Evolutionary conservation across 1,140 invertebrate species (phyloP), one percentile per base, ranked within the genome.

Genomic region (Hestina assimilis): DNA sequence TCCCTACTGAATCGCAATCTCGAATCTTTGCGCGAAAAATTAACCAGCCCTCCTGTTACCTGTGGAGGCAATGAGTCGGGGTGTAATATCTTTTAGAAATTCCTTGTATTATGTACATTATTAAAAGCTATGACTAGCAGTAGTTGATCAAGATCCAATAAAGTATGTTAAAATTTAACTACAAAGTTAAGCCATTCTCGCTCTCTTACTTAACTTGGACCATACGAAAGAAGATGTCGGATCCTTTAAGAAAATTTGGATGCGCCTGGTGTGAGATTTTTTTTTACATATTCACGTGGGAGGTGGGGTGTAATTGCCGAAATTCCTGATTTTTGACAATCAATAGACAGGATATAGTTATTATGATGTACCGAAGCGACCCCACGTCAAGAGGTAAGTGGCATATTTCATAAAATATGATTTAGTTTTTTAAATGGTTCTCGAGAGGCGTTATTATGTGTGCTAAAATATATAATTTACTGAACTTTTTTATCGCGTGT

Each of bases 301-400:
- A 83, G 83, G 83, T 83, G 79, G 70, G 77, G 72, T 63, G 69
- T 87, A 87, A 87, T 87, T 87, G 83, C 75, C 82, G 82, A 85
- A 83, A 85, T 87, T 83, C 82, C 80, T 79, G 83, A 85, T 87
- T 87, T 87, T 87, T 85, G 82, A 85, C 82, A 85, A 87, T 87
- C 79, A 83, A 85, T 83, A 79, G 82, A 81, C 82, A 82, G 81
- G 81, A 84, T 85, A 83, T 87, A 73, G 83, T 82, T 85, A 81
- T 85, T 87, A 84, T 87, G 69, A 84, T 71, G 75, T 64, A 72
- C 74, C 77, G 59, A 75, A 79, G 69, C 55, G 55, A 53, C 50
- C 46, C 46, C 41, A 33, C 33, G 57, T 59, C 56, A 48, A 48
- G 12, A 41, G 12, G 26, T 47, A 60, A 65, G 53, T 65, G 62